These are phyloP conservation scores for Catharus ustulatus DNA, from an alignment of 2,797 vertebrate species.

Conservation along the genomic window DNA sequence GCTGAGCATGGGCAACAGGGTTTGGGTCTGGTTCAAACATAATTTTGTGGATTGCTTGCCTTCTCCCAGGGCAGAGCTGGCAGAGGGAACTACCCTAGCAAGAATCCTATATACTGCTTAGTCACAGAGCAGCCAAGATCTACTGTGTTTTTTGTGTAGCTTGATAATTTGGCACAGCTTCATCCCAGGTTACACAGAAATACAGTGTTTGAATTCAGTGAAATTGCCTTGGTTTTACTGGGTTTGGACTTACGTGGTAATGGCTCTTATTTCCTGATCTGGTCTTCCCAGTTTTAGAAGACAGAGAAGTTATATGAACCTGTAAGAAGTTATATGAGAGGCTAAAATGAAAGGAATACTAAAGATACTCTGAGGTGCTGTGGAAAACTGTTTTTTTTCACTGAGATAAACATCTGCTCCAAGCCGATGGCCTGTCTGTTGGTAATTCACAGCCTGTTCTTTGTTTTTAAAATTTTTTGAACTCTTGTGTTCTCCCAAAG, in stretches of 20 bases:
- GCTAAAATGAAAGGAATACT: neutral
- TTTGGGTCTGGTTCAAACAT: neutral
- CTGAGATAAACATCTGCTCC: slow-evolving; percentile 17
- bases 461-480: neutral
- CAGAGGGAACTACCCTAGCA: neutral
- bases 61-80: neutral
- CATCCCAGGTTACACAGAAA: neutral
- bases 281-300: neutral
- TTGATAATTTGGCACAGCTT: neutral
- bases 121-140: neutral
- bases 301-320: neutral
- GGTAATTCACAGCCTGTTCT: neutral
- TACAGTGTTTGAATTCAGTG: neutral
- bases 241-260: neutral
- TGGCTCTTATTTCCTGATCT: neutral
- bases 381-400: neutral
- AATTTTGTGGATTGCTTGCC: neutral
- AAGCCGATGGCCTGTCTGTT: neutral
- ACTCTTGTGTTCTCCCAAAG: neutral
- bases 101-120: neutral
- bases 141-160: neutral
- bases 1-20: neutral
- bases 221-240: neutral
- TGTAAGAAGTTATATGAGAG: neutral
- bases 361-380: neutral